Evolutionary conservation across 2,113 vertebrate genomes (phyloP).

Genomic region (Fregata magnificens): DNA sequence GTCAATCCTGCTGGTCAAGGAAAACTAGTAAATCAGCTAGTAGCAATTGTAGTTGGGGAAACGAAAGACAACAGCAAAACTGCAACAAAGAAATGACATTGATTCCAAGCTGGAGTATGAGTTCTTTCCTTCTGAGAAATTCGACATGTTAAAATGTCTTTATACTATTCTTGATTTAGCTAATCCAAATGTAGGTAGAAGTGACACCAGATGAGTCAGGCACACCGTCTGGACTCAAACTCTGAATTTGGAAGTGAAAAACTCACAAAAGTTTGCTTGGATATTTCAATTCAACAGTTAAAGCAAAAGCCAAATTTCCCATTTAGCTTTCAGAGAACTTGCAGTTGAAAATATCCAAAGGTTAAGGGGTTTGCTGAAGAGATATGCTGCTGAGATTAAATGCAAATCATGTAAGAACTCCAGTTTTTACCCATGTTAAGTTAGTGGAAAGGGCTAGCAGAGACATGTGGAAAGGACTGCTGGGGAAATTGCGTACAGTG

Average conservation of each 20-base stretch:
- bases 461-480: neutral
- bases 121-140: neutral
- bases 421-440: neutral
- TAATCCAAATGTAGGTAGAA: constrained; percentile 47
- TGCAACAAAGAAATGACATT: neutral
- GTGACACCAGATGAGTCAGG: constrained; percentile 46
- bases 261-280: constrained; percentile 17
- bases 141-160: neutral
- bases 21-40: neutral
- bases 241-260: constrained; percentile 29
- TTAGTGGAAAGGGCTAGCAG: neutral
- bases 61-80: neutral
- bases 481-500: neutral
- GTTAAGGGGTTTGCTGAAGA: neutral
- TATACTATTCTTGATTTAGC: constrained; percentile 16
- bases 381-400: neutral
- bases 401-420: neutral
- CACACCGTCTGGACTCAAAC: constrained; percentile 10
- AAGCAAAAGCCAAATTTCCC: neutral
- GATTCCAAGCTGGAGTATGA: neutral
- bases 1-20: constrained; percentile 11
- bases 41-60: neutral
- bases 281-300: constrained; percentile 6
- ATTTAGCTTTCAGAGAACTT: neutral
- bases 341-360: neutral